Base-by-base conservation (phyloP, 2,797 vertebrate species). In the Psittacula echo region DNA sequence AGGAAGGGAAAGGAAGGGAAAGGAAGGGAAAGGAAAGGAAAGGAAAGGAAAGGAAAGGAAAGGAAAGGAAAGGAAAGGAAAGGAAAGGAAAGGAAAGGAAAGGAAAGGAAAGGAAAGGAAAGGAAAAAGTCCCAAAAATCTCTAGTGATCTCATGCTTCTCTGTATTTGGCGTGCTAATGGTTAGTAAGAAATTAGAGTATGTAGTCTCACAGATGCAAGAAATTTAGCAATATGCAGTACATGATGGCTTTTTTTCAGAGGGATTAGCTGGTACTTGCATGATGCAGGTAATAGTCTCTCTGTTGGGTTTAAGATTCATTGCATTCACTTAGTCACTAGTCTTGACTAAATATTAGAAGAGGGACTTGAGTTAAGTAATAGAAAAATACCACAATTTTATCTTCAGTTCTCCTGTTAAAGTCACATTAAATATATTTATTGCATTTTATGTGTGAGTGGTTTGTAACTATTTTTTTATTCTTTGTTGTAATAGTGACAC, bases 241-340 rank as follows among this genome's bases (percentile, higher is more conserved):
- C 16, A 10, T 0, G 7, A 24, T 18, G 7, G 3, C 1, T 39
- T 15, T 61, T 75, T 85, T 71, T 51, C 26, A 34, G 50, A 88
- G 18, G 2, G 7, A 5, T 77, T 67, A 71, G 39, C 9, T 0
- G 0, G n/a, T n/a, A 42, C 9, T 58, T 66, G 6, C 3, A 23
- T 44, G 12, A 56, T 71, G 7, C 30, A 67, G 32, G 9, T n/a
- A 48, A 45, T n/a, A 51, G 20, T 42, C 3, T 47, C 8, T 45
- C 24, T 81, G 11, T 16, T 58, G 29, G 12, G 19, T 89, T 88
- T 39, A 53, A 81, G n/a, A 53, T 22, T 65, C 23, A 29, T 13
- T 21, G 7, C 90, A 68, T 42, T 84, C 26, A 39, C 32, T 34
- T 53, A 53, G 18, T 53, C 6, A n/a, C 6, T 44, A 50, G 5